Percentiles rank a stretch among this genome's conserved stretches.
Conservation (phyloP, 2,888 invertebrate species). For the Caenorhabditis sulstoni region DNA sequence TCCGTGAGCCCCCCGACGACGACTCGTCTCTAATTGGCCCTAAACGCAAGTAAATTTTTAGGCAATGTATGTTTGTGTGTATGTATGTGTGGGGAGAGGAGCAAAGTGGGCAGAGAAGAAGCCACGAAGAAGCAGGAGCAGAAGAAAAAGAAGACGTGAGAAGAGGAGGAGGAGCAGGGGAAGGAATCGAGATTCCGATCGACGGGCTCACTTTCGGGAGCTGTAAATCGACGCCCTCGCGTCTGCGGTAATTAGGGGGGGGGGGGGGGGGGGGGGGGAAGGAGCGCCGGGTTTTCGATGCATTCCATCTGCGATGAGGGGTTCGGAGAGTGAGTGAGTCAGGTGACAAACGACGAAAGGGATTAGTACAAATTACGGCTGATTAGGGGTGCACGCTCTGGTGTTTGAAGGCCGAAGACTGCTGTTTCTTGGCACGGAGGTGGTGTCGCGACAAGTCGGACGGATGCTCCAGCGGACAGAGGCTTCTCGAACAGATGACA, state of each 20-base stretch:
- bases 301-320: constrained; percentile 21
- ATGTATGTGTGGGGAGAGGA: constrained; percentile 20
- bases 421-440: no score
- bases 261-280: no score
- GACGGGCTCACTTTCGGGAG: background rate
- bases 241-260: constrained; percentile 13
- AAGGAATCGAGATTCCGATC: constrained; percentile 14
- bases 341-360: constrained; percentile 11
- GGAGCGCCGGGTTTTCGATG: constrained; percentile 13
- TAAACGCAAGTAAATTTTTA: constrained; percentile 61
- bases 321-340: constrained; percentile 16
- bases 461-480: no score
- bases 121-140: background rate
- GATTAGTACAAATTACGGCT: constrained; percentile 10
- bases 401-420: no score
- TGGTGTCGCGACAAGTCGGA: no score
- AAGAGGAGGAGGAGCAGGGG: background rate
- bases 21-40: constrained; percentile 60
- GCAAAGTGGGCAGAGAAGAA: constrained; percentile 8
- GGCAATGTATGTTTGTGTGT: constrained; percentile 45
- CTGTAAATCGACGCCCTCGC: constrained; percentile 40
- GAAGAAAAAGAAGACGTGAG: constrained; percentile 18
- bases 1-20: constrained; percentile 35
- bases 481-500: no score
- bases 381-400: background rate